These are phyloP conservation scores for Bombus confusus DNA, from an alignment of 1,140 invertebrate species.

Conservation along the genomic window DNA sequence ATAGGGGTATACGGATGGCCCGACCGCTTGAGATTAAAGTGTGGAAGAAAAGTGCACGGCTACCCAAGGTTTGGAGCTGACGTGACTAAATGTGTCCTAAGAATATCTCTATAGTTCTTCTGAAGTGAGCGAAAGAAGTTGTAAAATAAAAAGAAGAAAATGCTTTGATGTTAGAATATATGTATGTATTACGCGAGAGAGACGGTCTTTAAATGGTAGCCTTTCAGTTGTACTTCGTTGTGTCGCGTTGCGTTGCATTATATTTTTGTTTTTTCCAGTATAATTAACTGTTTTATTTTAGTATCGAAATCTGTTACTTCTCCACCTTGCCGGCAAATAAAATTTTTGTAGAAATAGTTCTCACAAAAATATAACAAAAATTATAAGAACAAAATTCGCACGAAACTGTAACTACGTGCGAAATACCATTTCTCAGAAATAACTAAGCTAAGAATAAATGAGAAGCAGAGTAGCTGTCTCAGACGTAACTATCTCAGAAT, in stretches of 20 bases:
- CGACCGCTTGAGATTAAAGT: neutral
- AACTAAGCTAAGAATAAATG: neutral
- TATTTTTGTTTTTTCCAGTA: no score
- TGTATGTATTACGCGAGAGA: neutral
- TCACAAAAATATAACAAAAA: neutral
- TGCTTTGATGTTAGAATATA: neutral
- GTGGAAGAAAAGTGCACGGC: neutral
- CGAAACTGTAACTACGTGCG: no score
- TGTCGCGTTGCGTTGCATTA: neutral
- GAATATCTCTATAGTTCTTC: neutral
- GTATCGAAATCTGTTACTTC: neutral
- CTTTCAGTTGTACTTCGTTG: neutral
- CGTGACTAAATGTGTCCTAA: neutral
- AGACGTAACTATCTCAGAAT: neutral
- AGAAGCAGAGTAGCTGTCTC: neutral
- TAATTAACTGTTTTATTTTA: no score
- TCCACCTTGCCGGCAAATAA: no score
- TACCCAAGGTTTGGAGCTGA: neutral
- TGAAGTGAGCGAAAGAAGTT: neutral
- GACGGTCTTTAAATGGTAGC: neutral
- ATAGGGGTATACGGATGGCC: neutral
- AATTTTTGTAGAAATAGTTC: neutral
- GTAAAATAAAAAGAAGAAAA: neutral
- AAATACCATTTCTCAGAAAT: no score
- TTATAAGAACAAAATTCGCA: neutral